Percentiles rank a stretch among this genome's conserved stretches.
Evolutionary conservation across 2,888 invertebrate species (phyloP).

Genomic region (Tenthredo notha): DNA sequence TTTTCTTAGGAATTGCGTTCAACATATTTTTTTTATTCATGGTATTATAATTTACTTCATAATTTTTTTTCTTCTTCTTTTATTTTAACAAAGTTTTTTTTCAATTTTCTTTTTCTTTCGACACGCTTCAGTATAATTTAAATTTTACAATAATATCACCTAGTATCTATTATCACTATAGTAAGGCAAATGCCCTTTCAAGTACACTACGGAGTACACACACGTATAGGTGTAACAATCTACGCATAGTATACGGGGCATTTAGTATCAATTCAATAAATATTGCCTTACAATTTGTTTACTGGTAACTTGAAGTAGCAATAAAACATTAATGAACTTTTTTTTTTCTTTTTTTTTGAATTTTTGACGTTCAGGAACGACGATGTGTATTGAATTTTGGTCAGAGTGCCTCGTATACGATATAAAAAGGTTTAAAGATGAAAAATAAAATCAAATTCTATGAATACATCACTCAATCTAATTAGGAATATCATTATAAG

Average conservation of each 20-base stretch:
- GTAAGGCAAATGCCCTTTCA: conserved; percentile 35
- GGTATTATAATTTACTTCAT: neutral
- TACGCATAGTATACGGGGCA: neutral
- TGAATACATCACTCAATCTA: conserved; percentile 5
- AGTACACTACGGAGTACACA: conserved; percentile 6
- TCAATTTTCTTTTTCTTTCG: neutral
- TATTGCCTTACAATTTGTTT: neutral
- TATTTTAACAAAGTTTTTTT: neutral
- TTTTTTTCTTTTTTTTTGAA: neutral
- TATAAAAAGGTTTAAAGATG: neutral
- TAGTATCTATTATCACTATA: conserved; percentile 49
- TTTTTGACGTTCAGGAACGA: no score
- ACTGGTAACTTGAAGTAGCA: neutral
- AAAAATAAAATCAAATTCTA: conserved; percentile 6
- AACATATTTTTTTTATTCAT: neutral
- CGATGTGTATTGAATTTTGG: neutral
- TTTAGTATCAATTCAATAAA: neutral
- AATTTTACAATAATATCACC: neutral
- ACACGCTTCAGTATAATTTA: neutral
- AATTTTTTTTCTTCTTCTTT: neutral
- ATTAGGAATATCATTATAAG: neutral
- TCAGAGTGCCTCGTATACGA: neutral
- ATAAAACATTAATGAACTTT: neutral
- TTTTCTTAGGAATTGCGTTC: neutral
- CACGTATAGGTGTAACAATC: neutral